These are phyloP conservation scores for Bombus consobrinus DNA, from an alignment of 1,140 invertebrate genomes.

Conservation along the genomic window DNA sequence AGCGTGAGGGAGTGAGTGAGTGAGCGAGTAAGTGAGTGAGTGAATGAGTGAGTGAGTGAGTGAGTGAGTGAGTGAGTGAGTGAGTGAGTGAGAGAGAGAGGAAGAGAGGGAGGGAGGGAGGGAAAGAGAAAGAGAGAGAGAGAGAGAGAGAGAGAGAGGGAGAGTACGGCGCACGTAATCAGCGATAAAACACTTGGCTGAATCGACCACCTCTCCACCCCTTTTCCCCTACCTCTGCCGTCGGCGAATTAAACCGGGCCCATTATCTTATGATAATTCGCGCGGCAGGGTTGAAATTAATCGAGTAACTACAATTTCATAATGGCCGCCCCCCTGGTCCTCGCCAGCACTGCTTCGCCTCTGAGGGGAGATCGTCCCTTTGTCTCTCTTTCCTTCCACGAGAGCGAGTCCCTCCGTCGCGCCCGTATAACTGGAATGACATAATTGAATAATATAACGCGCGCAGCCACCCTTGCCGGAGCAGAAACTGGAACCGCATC, in stretches of 20 bases:
- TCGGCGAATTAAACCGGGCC: constrained; percentile 43
- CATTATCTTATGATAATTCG: constrained; percentile 79
- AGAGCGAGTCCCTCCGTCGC: constrained; percentile 66
- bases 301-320: constrained; percentile 81
- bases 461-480: constrained; percentile 73
- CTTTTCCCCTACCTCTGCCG: not conserved
- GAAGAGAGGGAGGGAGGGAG: not conserved
- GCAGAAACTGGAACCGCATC: constrained; percentile 66
- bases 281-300: constrained; percentile 76
- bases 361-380: constrained; percentile 41
- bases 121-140: not conserved
- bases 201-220: not conserved
- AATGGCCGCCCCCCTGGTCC: constrained; percentile 68
- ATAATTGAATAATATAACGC: constrained; percentile 83
- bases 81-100: not conserved
- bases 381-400: constrained; percentile 37
- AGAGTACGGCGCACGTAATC: constrained; percentile 32
- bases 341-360: not conserved
- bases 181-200: constrained; percentile 58
- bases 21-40: no score
- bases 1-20: not conserved
- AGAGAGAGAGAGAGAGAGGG: not conserved
- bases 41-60: not conserved
- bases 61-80: no score
- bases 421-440: constrained; percentile 81